Conservation (phyloP, 2,113 vertebrate species). For the Phaethornis superciliosus region DNA sequence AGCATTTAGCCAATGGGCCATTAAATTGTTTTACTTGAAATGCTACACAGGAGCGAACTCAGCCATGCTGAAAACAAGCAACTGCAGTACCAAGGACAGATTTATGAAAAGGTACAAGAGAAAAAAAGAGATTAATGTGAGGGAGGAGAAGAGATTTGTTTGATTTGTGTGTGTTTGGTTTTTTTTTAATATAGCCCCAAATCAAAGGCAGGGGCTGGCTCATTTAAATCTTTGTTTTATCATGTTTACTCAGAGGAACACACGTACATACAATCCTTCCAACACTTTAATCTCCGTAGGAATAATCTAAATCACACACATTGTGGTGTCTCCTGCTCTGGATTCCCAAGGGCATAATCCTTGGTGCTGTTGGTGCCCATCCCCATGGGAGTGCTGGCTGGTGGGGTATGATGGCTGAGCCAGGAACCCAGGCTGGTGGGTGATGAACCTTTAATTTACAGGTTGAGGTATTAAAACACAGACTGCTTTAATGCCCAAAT, state of each 20-base stretch:
- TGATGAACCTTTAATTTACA: neutral
- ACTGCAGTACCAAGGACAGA: neutral
- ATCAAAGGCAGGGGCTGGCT: neutral
- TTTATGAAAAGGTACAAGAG: neutral
- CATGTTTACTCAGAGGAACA: neutral
- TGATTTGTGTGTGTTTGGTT: neutral
- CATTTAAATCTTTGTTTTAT: neutral
- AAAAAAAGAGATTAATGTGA: neutral
- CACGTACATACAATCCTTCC: neutral
- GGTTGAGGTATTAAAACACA: accelerated
- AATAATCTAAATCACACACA: neutral
- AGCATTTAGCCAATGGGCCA: constrained; percentile 4
- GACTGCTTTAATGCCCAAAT: neutral
- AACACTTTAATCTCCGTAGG: neutral
- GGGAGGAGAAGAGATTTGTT: neutral
- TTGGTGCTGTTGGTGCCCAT: constrained; percentile 65
- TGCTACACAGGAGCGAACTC: neutral
- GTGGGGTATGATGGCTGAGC: constrained; percentile 52
- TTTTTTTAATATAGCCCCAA: neutral
- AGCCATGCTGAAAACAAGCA: neutral
- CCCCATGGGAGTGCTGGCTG: constrained; percentile 42
- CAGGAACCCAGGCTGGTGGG: neutral
- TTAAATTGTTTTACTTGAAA: constrained; percentile 57
- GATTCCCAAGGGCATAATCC: constrained; percentile 39
- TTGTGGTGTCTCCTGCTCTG: constrained; percentile 49